Conservation (phyloP, 2,888 invertebrate genomes). For the Ptychoptera contaminata region DNA sequence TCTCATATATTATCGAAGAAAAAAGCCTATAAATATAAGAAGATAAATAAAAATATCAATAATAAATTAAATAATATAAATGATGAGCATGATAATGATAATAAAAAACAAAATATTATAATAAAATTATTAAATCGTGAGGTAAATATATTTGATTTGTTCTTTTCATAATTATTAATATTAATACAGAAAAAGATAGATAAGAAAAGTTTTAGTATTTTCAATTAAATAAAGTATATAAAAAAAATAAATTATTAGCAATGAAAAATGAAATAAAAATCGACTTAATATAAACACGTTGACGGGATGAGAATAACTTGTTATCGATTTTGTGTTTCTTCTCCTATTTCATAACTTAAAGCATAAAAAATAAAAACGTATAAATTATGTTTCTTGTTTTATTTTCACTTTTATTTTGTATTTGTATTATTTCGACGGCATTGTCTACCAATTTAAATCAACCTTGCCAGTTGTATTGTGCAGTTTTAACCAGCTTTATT, state of each 20-base stretch:
- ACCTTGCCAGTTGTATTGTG: no score
- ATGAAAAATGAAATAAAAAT: no score
- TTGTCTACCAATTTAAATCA: slow-evolving; percentile 5
- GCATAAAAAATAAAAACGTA: no score
- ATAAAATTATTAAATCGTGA: slow-evolving; percentile 43
- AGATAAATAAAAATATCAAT: neutral
- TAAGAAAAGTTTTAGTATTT: slow-evolving; percentile 7
- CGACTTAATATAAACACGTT: no score
- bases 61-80: neutral
- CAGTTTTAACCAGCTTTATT: slow-evolving; percentile 9
- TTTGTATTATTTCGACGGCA: no score
- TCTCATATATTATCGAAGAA: neutral
- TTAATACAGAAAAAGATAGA: slow-evolving; percentile 14
- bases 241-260: no score
- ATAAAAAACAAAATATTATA: slow-evolving; percentile 23
- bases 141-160: slow-evolving; percentile 31
- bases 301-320: no score
- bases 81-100: neutral
- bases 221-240: neutral
- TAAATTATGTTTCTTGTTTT: no score
- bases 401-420: no score
- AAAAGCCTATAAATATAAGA: no score
- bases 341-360: no score
- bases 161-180: slow-evolving; percentile 12
- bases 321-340: no score